These are phyloP conservation scores for Cartodere bifasciata DNA, from an alignment of 2,888 invertebrate species.

Conservation along the genomic window DNA sequence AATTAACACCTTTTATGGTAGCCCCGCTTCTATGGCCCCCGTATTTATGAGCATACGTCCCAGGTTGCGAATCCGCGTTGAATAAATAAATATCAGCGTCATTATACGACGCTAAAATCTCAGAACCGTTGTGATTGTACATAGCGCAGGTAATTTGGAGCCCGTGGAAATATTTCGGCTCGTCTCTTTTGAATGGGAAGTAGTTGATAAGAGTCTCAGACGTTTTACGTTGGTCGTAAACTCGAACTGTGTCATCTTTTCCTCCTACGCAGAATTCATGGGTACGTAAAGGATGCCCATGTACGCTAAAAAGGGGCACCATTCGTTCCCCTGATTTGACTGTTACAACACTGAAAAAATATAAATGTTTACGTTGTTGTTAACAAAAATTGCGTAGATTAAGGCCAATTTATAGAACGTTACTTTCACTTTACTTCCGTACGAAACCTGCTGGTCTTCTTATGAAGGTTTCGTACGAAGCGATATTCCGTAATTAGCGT, in stretches of 20 bases:
- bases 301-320: slow-evolving; percentile 78
- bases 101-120: slow-evolving; percentile 87
- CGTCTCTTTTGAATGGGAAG: slow-evolving; percentile 24
- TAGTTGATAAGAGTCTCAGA: slow-evolving; percentile 21
- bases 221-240: slow-evolving; percentile 57
- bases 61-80: slow-evolving; percentile 44
- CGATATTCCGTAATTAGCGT: too few relatives aligned
- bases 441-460: too few relatives aligned
- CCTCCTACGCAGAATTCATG: slow-evolving; percentile 77
- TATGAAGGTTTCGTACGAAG: too few relatives aligned
- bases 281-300: slow-evolving; percentile 66
- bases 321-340: slow-evolving; percentile 44
- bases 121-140: slow-evolving; percentile 82
- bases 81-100: slow-evolving; percentile 89
- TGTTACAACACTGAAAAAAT: slow-evolving; percentile 39
- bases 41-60: slow-evolving; percentile 41
- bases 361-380: too few relatives aligned
- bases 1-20: slow-evolving; percentile 84
- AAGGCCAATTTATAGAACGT: too few relatives aligned
- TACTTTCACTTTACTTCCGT: too few relatives aligned
- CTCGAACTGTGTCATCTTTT: slow-evolving; percentile 61
- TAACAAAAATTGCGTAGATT: too few relatives aligned
- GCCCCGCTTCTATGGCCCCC: slow-evolving; percentile 53
- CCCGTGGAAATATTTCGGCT: slow-evolving; percentile 3
- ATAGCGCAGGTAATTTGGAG: slow-evolving; percentile 75